phyloP scores from a whole-genome alignment of 2,113 vertebrate species.

The Corvus cornix region DNA sequence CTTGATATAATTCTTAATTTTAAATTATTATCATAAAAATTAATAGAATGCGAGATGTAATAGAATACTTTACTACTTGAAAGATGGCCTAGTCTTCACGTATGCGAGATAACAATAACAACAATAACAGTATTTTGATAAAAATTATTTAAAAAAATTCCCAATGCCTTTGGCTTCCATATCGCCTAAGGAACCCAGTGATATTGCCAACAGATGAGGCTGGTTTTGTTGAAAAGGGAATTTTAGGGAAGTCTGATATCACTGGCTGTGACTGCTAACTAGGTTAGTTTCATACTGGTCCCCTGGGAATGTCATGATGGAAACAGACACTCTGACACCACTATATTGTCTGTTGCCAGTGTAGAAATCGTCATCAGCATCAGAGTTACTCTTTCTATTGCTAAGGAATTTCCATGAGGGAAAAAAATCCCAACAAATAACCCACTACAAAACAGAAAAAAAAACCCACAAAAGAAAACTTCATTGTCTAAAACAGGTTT shows the following conservation, averaged over 20 bases:
- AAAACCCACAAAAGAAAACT: neutral
- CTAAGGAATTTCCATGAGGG: neutral
- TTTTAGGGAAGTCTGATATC: neutral
- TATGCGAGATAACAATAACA: neutral
- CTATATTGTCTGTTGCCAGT: neutral
- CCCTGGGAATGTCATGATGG: neutral
- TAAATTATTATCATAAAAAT: neutral
- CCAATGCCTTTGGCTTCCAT: neutral
- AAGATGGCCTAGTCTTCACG: neutral
- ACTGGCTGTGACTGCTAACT: neutral
- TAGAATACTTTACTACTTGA: neutral
- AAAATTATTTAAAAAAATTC: neutral
- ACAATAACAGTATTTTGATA: neutral
- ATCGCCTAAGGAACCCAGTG: neutral
- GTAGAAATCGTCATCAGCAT: neutral
- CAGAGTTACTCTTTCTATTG: neutral
- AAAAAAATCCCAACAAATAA: rapidly evolving
- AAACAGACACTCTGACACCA: neutral
- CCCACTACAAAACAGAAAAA: neutral
- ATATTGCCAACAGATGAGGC: neutral
- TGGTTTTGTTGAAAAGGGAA: neutral
- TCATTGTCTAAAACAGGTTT: neutral
- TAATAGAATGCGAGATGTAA: neutral
- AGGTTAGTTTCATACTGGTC: neutral
- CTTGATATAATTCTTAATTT: neutral